These are phyloP conservation scores for Bucorvus abyssinicus DNA, from an alignment of 2,797 vertebrate genomes.

Conservation along the genomic window DNA sequence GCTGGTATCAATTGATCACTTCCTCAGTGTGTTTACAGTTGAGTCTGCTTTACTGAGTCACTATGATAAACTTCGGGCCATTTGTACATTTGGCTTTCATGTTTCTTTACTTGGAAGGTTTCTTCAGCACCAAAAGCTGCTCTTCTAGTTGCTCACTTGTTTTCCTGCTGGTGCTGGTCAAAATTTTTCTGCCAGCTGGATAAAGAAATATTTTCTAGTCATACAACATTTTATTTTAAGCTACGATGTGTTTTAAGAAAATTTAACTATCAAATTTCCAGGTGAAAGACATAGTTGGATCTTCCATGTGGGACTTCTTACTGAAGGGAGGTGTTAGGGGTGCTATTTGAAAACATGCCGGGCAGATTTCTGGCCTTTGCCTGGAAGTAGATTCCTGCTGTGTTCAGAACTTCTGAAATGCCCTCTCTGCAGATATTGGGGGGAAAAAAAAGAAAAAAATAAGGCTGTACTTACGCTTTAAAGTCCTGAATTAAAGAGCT, in stretches of 20 bases:
- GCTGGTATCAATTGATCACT: neutral
- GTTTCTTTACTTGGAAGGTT: conserved; percentile 24
- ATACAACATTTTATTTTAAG: conserved; percentile 4
- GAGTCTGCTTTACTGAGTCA: neutral
- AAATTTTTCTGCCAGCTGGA: conserved; percentile 20
- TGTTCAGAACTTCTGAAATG: conserved; percentile 4
- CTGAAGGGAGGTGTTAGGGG: neutral
- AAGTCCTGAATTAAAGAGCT: neutral
- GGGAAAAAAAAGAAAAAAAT: neutral
- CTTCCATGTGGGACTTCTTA: neutral
- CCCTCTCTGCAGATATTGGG: neutral
- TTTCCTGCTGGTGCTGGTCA: conserved; percentile 13
- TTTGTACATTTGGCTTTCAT: neutral
- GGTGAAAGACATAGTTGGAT: neutral
- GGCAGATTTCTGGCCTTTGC: neutral
- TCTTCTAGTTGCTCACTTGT: conserved; percentile 3
- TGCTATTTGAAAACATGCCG: neutral
- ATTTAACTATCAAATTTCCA: neutral
- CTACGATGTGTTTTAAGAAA: neutral
- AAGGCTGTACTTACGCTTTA: neutral
- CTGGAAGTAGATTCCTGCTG: neutral
- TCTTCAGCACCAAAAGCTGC: neutral
- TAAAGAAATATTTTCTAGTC: neutral
- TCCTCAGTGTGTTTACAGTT: neutral
- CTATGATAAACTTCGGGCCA: neutral